Evolutionary conservation across 1,140 invertebrate species (phyloP).

Genomic region (Diorhabda elongata): DNA sequence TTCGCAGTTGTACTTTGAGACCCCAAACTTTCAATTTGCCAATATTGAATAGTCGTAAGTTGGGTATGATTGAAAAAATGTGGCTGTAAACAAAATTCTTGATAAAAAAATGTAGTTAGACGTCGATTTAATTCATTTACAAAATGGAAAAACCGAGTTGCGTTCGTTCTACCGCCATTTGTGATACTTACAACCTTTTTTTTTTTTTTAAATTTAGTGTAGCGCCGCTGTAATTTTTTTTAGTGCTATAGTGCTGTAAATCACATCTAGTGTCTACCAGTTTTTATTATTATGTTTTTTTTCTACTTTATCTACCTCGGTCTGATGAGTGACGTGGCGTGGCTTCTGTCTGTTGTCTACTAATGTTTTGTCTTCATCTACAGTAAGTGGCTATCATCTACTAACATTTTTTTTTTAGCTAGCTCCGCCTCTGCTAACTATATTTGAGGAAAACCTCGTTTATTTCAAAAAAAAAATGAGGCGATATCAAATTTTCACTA

Average conservation of each 20-base stretch:
- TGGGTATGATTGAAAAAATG: no score
- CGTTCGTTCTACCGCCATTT: constrained; percentile 9
- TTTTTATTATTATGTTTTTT: constrained; percentile 25
- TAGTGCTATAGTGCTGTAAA: constrained; percentile 37
- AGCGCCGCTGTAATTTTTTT: constrained; percentile 28
- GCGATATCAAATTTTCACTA: background rate
- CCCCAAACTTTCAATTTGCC: no score
- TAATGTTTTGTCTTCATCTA: constrained; percentile 46
- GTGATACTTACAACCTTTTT: constrained; percentile 22
- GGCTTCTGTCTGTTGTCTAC: constrained; percentile 46
- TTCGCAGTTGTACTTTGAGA: no score
- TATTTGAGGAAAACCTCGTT: background rate
- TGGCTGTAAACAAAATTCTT: no score
- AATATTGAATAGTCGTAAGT: no score
- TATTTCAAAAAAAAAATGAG: background rate
- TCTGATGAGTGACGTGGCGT: constrained; percentile 36
- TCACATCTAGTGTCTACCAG: constrained; percentile 34
- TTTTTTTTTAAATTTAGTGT: constrained; percentile 8
- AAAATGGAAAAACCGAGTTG: background rate
- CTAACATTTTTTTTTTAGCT: constrained; percentile 29
- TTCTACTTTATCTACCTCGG: constrained; percentile 17
- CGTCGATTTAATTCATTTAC: no score
- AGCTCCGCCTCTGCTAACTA: background rate
- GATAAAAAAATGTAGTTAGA: no score
- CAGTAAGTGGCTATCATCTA: constrained; percentile 43